Base-by-base conservation (phyloP, 2,797 vertebrate genomes). In the Lepilemur septentrionalis region DNA sequence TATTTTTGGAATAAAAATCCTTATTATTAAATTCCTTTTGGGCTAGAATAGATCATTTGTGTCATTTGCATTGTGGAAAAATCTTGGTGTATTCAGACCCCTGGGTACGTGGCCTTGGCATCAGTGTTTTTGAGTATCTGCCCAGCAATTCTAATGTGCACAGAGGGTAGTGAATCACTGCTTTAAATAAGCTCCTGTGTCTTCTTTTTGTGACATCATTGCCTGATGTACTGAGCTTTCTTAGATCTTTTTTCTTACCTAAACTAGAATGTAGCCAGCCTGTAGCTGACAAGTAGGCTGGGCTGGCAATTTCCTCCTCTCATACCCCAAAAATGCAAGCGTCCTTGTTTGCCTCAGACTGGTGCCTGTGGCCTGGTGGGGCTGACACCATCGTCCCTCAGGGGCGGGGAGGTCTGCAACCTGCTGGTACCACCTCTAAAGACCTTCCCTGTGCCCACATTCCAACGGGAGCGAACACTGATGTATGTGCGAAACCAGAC, bases 61-160 rank as follows among this genome's bases (percentile, higher is more conserved):
- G 43, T 25, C 7, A 38, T 6, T 28, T 10, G 32, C 6, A 6
- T 28, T n/a, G 25, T 32, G 61, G 81, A 69, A 65, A 83, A 10
- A 22, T 75, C 23, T 13, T 8, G n/a, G 48, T 1, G 5, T 11
- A 18, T 35, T 0, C 14, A 70, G 41, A 48, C 43, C 10, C 10
- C 2, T 3, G 38, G 11, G 30, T 17, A 15, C 0, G 4, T 11
- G 28, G 32, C 63, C 70, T 30, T 28, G 23, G 57, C 17, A 1
- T 1, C 3, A 1, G 28, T 5, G 3, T 75, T 23, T 35, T 11
- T n/a, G 7, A 43, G 28, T 0, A n/a, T 17, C 65, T 17, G n/a
- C 72, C 48, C 20, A 28, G 67, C 35, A 5, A 61, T 13, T 65
- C 55, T 82, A 32, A 30, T 0, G 4, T 30, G 28, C 10, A 0